Percentiles rank a stretch among this genome's conserved stretches.
Evolutionary conservation across 2,888 invertebrate species (phyloP).

Genomic region (Pyrrhosoma nymphula): DNA sequence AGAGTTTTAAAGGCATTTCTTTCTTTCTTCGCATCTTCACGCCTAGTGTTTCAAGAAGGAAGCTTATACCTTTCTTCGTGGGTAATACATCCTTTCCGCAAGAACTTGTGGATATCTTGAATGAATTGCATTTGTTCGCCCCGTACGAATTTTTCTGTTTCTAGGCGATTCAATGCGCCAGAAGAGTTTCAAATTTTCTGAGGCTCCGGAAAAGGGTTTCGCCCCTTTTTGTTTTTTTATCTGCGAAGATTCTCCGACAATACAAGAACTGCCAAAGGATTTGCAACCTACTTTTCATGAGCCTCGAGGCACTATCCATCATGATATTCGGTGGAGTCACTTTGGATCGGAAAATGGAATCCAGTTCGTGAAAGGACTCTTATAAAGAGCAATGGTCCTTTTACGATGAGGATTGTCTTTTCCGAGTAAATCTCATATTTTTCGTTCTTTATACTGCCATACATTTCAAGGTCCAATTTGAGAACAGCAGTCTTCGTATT

Average conservation of each 20-base stretch:
- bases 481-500: too few species aligned
- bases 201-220: neutral
- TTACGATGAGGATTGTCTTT: neutral
- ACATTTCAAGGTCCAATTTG: too few species aligned
- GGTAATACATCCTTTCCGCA: neutral
- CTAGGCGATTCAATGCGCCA: neutral
- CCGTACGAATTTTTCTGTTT: neutral
- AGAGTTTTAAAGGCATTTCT: neutral
- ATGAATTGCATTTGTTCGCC: neutral
- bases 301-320: neutral
- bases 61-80: neutral
- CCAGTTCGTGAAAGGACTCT: neutral
- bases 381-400: neutral
- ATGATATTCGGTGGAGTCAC: neutral
- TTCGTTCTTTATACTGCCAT: too few species aligned
- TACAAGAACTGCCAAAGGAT: neutral
- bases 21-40: neutral
- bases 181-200: neutral
- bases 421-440: neutral
- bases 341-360: neutral
- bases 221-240: neutral
- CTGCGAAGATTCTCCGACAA: neutral
- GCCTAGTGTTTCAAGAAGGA: neutral
- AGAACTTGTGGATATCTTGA: constrained; percentile 1
- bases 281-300: neutral